phyloP scores from a whole-genome alignment of 2,797 vertebrate genomes.

The Acrocephalus scirpaceus region DNA sequence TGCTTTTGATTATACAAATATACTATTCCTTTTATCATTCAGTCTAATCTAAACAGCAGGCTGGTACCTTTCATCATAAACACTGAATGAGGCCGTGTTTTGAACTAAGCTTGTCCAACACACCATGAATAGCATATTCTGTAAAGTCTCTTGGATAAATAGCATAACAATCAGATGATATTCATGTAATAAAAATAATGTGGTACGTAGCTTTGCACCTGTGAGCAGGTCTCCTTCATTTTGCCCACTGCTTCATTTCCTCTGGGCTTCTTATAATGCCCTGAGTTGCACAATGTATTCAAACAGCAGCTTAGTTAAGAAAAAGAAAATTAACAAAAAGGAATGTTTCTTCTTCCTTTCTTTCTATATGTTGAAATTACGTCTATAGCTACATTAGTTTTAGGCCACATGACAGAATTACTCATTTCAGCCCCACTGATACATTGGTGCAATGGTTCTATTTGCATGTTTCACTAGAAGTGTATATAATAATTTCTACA shows the following conservation, averaged over 20 bases:
- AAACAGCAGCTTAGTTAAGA: constrained; percentile 15
- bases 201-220: constrained; percentile 15
- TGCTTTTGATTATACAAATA: constrained; percentile 19
- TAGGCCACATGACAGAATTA: not conserved
- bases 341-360: not conserved
- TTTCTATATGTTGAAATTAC: not conserved
- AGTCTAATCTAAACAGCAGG: not conserved
- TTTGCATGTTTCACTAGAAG: not conserved
- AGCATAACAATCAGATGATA: constrained; percentile 16
- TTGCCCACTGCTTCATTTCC: constrained; percentile 11
- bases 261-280: constrained; percentile 9
- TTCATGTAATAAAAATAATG: constrained; percentile 34
- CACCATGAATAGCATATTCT: constrained; percentile 18
- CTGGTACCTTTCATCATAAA: not conserved
- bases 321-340: constrained; percentile 12
- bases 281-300: not conserved
- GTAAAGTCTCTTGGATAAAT: constrained; percentile 32
- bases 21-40: constrained; percentile 9
- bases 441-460: not conserved
- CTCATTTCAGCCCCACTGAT: not conserved
- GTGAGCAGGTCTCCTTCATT: constrained; percentile 23
- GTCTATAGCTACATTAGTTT: not conserved
- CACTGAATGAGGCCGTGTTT: constrained; percentile 17
- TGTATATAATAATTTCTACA: not conserved
- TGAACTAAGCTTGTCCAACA: constrained; percentile 18